These are phyloP conservation scores for Myxocyprinus asiaticus DNA, from an alignment of 2,113 vertebrate genomes.

Conservation along the genomic window DNA sequence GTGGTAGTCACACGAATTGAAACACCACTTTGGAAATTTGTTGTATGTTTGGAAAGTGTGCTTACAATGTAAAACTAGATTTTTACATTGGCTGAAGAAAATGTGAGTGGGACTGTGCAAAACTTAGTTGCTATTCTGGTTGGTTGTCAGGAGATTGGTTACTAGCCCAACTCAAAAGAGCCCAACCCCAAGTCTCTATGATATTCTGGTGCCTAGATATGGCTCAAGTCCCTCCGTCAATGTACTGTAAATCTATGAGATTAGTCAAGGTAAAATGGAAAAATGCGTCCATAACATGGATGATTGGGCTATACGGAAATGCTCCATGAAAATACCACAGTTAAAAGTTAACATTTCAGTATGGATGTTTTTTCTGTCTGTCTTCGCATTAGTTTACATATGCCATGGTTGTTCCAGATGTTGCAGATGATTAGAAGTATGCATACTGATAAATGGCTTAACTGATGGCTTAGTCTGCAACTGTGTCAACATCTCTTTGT, in stretches of 20 bases:
- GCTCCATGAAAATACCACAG: slow-evolving; percentile 10
- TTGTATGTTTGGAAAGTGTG: not conserved
- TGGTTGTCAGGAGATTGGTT: not conserved
- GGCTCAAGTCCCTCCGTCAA: too few relatives aligned
- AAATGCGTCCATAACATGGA: not conserved
- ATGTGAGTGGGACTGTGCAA: not conserved
- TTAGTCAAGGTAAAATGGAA: not conserved
- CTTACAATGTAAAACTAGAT: not conserved
- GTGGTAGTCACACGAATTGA: not conserved
- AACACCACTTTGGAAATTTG: not conserved
- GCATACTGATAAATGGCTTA: slow-evolving; percentile 68
- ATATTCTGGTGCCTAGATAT: too few relatives aligned
- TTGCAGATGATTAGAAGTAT: slow-evolving; percentile 69
- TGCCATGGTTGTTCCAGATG: slow-evolving; percentile 74
- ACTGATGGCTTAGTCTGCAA: slow-evolving; percentile 60
- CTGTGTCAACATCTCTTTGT: slow-evolving; percentile 57
- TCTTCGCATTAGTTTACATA: slow-evolving; percentile 62
- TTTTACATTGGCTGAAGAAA: not conserved
- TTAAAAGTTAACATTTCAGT: slow-evolving; percentile 66
- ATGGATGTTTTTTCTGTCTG: slow-evolving; percentile 49
- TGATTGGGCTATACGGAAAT: not conserved
- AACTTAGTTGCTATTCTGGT: not conserved
- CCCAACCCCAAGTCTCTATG: too few relatives aligned
- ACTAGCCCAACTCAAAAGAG: not conserved
- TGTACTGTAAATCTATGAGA: too few relatives aligned